Evolutionary conservation across 2,113 vertebrate species (phyloP), one percentile per base, ranked within the genome.

Genomic region (Chionomys nivalis): DNA sequence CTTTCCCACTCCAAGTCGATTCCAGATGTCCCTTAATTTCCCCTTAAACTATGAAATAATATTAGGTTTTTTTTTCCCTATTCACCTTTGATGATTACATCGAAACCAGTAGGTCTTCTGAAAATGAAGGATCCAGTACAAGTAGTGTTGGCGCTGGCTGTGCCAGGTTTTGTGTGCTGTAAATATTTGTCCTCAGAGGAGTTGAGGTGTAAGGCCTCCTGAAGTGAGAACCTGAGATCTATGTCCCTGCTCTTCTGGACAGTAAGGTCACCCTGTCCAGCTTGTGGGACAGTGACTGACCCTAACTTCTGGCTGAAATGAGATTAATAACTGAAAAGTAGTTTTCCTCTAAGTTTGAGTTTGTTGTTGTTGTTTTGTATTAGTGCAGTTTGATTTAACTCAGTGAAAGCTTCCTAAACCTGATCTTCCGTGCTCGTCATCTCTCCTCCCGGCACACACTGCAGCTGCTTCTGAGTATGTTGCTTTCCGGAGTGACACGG

Each of bases 11-110:
- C 87, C n/a, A 90, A 97, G 61, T 52, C 94, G 94, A 95, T 82
- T 96, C 96, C 96, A 95, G 82, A 98, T 94, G 91, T 91, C 23
- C 23, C 96, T 82, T 94, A 92, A 87, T 92, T 95, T 97, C 55
- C 83, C 77, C 77, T 88, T 87, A 86, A 85, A 85, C 94, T 86
- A 82, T 91, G 78, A 97, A 96, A 90, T 89, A 94, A 90, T 94
- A 85, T 91, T 96, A 91, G 75, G 26, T 8, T 95, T 78, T 97
- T 97, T 97, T 96, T 93, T 31, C 63, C 85, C 49, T 52, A 96
- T 95, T 96, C 93, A 78, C 2, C 68, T 97, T 97, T 49, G 68
- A 75, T 94, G 81, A 94, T 96, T 96, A 76, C 93, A 82, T 95
- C 93, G 90, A 92, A 90, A 94, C 77, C 79, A 88, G 28, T 44